Evolutionary conservation across 2,113 vertebrate genomes (phyloP).

Genomic region (Poeciliopsis occidentalis): DNA sequence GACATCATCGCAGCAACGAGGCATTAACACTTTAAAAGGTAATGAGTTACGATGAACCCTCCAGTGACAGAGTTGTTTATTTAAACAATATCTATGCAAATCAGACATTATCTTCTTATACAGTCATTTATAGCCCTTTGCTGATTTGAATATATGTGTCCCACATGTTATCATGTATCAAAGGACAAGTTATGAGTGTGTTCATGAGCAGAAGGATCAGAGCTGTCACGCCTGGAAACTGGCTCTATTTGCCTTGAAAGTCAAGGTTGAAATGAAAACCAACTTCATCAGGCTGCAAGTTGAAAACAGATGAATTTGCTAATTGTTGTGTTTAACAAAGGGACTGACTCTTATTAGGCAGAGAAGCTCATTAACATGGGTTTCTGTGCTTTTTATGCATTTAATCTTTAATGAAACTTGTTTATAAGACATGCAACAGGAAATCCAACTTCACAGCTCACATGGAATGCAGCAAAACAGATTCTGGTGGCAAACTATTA

Average conservation of each 20-base stretch:
- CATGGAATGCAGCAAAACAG: too few relatives aligned
- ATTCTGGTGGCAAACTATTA: too few relatives aligned
- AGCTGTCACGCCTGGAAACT: conserved; percentile 5
- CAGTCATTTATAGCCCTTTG: not conserved
- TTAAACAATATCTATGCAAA: conserved; percentile 39
- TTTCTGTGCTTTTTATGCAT: not conserved
- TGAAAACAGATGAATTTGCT: not conserved
- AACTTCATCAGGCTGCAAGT: not conserved
- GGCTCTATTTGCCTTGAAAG: not conserved
- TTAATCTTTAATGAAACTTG: not conserved
- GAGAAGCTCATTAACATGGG: not conserved
- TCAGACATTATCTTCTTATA: conserved; percentile 14
- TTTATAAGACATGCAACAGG: not conserved
- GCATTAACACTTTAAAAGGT: conserved; percentile 23
- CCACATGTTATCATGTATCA: not conserved
- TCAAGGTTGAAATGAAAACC: not conserved
- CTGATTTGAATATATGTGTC: conserved; percentile 22
- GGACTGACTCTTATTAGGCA: not conserved
- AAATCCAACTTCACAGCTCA: too few relatives aligned
- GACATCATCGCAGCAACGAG: not conserved
- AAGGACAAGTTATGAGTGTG: not conserved
- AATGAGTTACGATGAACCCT: not conserved
- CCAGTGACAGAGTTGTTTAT: conserved; percentile 16
- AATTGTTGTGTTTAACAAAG: not conserved
- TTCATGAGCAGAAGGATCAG: not conserved